Evolutionary conservation across 2,888 invertebrate genomes (phyloP), one percentile per base, ranked within the genome.

Genomic region (Zygothrica quintamaculata): DNA sequence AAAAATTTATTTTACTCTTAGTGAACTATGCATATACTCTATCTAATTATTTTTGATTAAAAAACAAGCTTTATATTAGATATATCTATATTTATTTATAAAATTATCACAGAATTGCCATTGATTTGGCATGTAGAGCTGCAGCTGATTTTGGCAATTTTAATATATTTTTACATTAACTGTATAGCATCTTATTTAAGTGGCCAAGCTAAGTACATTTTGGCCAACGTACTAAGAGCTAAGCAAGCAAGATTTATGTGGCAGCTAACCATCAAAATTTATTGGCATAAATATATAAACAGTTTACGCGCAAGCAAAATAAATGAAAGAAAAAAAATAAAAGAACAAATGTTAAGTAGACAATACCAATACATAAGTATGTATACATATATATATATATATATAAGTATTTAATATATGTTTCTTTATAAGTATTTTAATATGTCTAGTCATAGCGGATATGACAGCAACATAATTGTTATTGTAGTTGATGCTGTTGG

Each of bases 211-310:
- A 37, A 66, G 50, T 31, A 37, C 26, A 37, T 43, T 48, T 65
- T 48, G 25, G 39, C n/a, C 13, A 40, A 29, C n/a, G 29, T 26
- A 15, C 39, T 40, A 18, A n/a, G 40, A 18, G 43, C 15, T 22
- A 9, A 9, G 29, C 29, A 29, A 29, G n/a, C 29, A 29, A 65
- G 65, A 85, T 78, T 85, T 74, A 85, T 84, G 72, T 39, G 61
- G 39, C 59, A 62, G 66, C 73, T 57, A 60, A 60, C 65, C 80
- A 84, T 84, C 69, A 76, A 64, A 78, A 57, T 74, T 74, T 76
- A 78, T 80, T 66, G 76, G 44, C 46, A 69, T 55, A 36, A 76
- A 85, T 77, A 85, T 77, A 82, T 74, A 84, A 84, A 85, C 76
- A 77, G 67, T 80, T 74, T 65, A 52, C 52, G 68, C 73, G 48